A percentile compares a stretch with the other conserved stretches of the same genome.
Conservation (phyloP, 2,888 invertebrate genomes). For the Darwinula stevensoni region DNA sequence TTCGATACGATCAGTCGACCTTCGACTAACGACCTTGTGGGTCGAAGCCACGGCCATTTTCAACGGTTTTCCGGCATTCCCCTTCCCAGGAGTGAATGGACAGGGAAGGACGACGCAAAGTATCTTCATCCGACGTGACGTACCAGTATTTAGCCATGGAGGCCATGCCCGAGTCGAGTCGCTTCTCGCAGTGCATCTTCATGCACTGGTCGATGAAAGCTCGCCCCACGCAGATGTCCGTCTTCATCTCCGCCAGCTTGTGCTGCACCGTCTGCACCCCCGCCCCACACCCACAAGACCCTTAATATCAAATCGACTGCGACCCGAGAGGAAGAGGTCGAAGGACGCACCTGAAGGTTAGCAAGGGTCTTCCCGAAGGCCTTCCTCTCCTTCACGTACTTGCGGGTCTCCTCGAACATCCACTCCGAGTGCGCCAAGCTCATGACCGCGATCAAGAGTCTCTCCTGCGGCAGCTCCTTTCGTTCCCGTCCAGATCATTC, state of each 20-base stretch:
- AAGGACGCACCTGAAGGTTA: slow-evolving; percentile 16
- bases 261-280: slow-evolving; percentile 19
- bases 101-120: too few species aligned
- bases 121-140: too few species aligned
- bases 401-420: slow-evolving; percentile 19
- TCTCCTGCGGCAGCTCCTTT: slow-evolving; percentile 19
- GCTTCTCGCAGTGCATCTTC: slow-evolving; percentile 13
- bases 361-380: slow-evolving; percentile 18
- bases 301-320: neutral
- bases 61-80: too few species aligned
- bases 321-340: too few species aligned
- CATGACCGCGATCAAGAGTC: slow-evolving; percentile 16
- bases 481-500: too few species aligned
- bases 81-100: too few species aligned
- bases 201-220: slow-evolving; percentile 18
- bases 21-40: too few species aligned
- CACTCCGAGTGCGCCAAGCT: slow-evolving; percentile 15
- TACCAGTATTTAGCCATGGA: slow-evolving; percentile 21
- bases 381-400: slow-evolving; percentile 17
- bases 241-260: slow-evolving; percentile 19
- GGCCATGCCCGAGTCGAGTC: slow-evolving; percentile 16
- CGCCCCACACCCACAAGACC: neutral
- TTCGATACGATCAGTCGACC: too few species aligned
- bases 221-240: slow-evolving; percentile 15
- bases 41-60: too few species aligned